phyloP scores from a whole-genome alignment of 1,140 invertebrate species.

The Platyscapa corneri region DNA sequence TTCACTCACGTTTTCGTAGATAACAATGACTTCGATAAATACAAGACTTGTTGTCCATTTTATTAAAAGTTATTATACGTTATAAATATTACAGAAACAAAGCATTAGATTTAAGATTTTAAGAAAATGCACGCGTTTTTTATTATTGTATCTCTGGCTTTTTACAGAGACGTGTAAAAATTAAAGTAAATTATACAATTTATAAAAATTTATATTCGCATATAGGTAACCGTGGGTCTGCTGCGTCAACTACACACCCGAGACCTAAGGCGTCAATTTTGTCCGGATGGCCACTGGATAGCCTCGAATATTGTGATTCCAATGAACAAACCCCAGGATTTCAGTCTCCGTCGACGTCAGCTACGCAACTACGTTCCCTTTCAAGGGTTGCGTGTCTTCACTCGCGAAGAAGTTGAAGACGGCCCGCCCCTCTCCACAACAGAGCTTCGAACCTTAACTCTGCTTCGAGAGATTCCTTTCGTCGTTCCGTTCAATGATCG shows the following conservation, averaged over 20 bases:
- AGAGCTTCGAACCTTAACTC: slow-evolving; percentile 89
- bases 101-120: no score
- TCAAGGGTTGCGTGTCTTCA: slow-evolving; percentile 77
- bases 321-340: slow-evolving; percentile 78
- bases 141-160: not conserved
- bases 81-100: no score
- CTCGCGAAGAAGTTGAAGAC: slow-evolving; percentile 80
- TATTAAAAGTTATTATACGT: no score
- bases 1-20: no score
- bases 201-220: not conserved
- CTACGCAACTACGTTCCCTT: slow-evolving; percentile 78
- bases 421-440: slow-evolving; percentile 90
- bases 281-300: slow-evolving; percentile 86
- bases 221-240: slow-evolving; percentile 77
- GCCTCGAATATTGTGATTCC: slow-evolving; percentile 81
- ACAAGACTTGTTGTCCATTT: no score
- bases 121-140: not conserved
- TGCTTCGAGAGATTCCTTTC: slow-evolving; percentile 94
- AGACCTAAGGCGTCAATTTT: slow-evolving; percentile 86
- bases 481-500: slow-evolving; percentile 92
- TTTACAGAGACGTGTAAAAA: not conserved
- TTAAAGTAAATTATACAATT: no score
- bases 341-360: slow-evolving; percentile 76
- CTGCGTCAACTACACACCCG: slow-evolving; percentile 87
- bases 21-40: no score